Conservation (phyloP, 2,888 invertebrate genomes). For the Pilophorus perplexus region DNA sequence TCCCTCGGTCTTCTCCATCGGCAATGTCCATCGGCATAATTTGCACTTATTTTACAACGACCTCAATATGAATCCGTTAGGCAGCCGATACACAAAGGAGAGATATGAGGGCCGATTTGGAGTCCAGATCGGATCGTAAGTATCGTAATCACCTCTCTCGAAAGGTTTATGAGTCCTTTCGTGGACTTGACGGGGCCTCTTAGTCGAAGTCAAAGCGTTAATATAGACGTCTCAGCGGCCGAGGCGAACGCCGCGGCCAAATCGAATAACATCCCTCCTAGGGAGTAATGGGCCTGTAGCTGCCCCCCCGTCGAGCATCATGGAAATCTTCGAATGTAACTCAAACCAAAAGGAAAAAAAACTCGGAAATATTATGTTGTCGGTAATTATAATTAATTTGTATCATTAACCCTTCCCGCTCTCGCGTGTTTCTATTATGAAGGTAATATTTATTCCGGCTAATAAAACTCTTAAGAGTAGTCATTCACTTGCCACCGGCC, state of each 20-base stretch:
- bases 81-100: too few species aligned
- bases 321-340: neutral
- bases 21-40: too few species aligned
- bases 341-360: neutral
- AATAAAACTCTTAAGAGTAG: too few species aligned
- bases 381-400: constrained; percentile 35
- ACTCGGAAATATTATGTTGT: constrained; percentile 21
- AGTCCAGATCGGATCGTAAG: too few species aligned
- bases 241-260: constrained; percentile 2
- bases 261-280: constrained; percentile 8
- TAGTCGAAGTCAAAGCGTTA: neutral
- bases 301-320: neutral
- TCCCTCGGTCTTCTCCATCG: too few species aligned
- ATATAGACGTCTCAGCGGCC: constrained; percentile 3
- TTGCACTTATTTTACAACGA: too few species aligned
- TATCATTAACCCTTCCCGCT: constrained; percentile 20
- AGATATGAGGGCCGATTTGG: too few species aligned
- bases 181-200: neutral
- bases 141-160: too few species aligned
- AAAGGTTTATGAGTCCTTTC: neutral
- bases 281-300: neutral
- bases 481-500: too few species aligned
- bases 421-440: constrained; percentile 1
- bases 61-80: too few species aligned
- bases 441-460: neutral